phyloP scores from a whole-genome alignment of 2,888 invertebrate genomes.

The Acutogordius australiensis region DNA sequence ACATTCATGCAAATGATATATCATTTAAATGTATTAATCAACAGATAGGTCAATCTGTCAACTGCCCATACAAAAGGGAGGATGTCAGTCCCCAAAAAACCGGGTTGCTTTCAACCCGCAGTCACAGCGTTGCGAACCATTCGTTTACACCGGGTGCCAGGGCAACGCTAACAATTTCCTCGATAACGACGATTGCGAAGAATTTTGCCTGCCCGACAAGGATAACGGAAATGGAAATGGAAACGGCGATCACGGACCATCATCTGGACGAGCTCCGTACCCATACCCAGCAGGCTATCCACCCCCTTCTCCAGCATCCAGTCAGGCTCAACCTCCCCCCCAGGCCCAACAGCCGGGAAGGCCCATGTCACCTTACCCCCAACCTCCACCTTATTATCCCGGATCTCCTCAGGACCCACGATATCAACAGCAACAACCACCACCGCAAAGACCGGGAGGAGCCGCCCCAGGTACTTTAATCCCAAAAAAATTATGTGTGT shows the following conservation, averaged over 20 bases:
- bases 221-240: too few relatives aligned
- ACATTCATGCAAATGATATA: too few relatives aligned
- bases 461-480: too few relatives aligned
- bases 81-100: background rate
- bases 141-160: background rate
- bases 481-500: too few relatives aligned
- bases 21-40: too few relatives aligned
- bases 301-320: background rate
- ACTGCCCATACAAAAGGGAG: background rate
- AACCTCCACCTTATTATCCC: too few relatives aligned
- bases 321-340: background rate
- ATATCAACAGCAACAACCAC: too few relatives aligned
- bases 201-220: background rate
- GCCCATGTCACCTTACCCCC: background rate
- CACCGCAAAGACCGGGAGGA: too few relatives aligned
- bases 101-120: background rate
- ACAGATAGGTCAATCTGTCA: background rate
- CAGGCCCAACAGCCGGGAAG: background rate
- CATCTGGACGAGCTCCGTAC: background rate
- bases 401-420: too few relatives aligned
- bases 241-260: background rate
- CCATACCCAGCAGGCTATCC: background rate
- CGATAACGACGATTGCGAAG: background rate
- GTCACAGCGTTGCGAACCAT: background rate
- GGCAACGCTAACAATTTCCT: conserved; percentile 10